phyloP scores from a whole-genome alignment of 2,113 vertebrate genomes.

The Chiloscyllium plagiosum region DNA sequence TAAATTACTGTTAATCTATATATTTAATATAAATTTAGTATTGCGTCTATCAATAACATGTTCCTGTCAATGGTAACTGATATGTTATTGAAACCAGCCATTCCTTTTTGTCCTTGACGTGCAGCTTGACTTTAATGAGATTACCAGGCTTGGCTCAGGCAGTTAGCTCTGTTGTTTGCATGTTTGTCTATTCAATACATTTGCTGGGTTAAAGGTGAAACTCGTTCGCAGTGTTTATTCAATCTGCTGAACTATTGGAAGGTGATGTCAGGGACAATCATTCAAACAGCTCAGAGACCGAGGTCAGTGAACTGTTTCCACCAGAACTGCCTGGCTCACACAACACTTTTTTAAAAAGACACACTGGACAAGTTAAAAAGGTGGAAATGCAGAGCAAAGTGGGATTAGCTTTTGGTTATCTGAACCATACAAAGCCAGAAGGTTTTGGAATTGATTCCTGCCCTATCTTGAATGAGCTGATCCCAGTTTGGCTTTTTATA shows the following conservation, averaged over 20 bases:
- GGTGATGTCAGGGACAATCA: background rate
- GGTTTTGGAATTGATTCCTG: too few species aligned
- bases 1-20: too few species aligned
- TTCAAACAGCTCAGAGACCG: background rate
- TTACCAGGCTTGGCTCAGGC: background rate
- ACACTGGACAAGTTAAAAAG: background rate
- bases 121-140: background rate
- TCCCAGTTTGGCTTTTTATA: background rate
- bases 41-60: background rate
- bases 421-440: background rate
- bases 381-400: background rate
- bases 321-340: background rate
- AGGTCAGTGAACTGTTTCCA: background rate
- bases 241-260: background rate
- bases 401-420: background rate
- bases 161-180: background rate
- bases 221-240: too few species aligned
- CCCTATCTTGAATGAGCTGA: background rate
- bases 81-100: background rate
- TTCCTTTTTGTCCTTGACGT: background rate
- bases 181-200: background rate
- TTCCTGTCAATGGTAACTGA: background rate
- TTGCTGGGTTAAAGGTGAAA: background rate
- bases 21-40: background rate
- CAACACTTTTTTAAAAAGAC: background rate